Conservation (phyloP, 2,888 invertebrate genomes). For the Ariolimax columbianus region DNA sequence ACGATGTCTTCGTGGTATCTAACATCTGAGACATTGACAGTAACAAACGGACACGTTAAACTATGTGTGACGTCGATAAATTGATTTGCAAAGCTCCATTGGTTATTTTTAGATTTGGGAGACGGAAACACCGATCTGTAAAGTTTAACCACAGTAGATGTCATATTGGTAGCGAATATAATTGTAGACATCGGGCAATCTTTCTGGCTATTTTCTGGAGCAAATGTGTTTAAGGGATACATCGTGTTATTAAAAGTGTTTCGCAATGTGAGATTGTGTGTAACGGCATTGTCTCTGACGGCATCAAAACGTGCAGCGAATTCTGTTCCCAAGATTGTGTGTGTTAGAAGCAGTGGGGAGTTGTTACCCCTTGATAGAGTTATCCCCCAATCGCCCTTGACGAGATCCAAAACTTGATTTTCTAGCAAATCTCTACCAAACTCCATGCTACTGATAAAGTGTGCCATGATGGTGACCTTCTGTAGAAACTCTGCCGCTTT, state of each 20-base stretch:
- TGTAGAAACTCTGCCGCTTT: not conserved
- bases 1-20: not conserved
- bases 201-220: not conserved
- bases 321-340: not conserved
- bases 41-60: conserved; percentile 32
- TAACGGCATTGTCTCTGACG: not conserved
- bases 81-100: not conserved
- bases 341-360: not conserved
- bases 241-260: not conserved
- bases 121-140: not conserved
- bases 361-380: not conserved
- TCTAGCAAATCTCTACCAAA: not conserved
- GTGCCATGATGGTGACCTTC: not conserved
- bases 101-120: no score
- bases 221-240: not conserved
- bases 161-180: not conserved
- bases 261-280: not conserved
- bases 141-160: not conserved
- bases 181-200: not conserved
- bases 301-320: not conserved
- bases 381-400: not conserved
- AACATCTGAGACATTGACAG: conserved; percentile 10
- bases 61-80: conserved; percentile 39
- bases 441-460: not conserved
- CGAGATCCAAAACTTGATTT: not conserved